These are phyloP conservation scores for Knipowitschia caucasica DNA, from an alignment of 2,797 vertebrate genomes.

Conservation along the genomic window DNA sequence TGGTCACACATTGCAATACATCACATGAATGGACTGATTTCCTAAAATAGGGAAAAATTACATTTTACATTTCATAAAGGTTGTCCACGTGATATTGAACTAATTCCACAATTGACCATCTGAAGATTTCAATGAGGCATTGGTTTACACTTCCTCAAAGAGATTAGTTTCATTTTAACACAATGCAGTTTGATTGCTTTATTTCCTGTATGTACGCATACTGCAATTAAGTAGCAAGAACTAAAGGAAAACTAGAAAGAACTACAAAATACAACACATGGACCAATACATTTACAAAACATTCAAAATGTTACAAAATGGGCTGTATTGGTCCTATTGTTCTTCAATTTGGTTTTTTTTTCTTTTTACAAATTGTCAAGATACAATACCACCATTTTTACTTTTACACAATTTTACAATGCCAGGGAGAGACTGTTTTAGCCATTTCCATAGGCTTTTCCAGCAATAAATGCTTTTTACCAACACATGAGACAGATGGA, in stretches of 20 bases:
- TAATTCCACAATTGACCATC: too few relatives aligned
- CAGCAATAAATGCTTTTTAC: slow-evolving; percentile 53
- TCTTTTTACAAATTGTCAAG: slow-evolving; percentile 86
- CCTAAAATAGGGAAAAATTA: too few relatives aligned
- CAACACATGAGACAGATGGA: slow-evolving; percentile 48
- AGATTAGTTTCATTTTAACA: neutral
- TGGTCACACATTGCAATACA: too few relatives aligned
- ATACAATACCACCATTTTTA: slow-evolving; percentile 72
- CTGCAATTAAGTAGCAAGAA: slow-evolving; percentile 91
- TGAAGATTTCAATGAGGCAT: neutral
- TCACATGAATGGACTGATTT: too few relatives aligned
- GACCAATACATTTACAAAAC: slow-evolving; percentile 99
- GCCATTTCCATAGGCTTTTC: slow-evolving; percentile 67
- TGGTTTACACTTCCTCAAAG: neutral
- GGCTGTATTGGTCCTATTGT: slow-evolving; percentile 94
- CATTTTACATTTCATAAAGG: too few relatives aligned
- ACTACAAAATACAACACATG: slow-evolving; percentile 96
- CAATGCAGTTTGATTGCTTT: slow-evolving; percentile 90
- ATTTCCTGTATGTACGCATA: slow-evolving; percentile 95
- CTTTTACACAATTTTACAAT: slow-evolving; percentile 85
- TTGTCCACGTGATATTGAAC: too few relatives aligned
- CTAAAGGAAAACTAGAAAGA: slow-evolving; percentile 93
- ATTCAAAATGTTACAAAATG: slow-evolving; percentile 97
- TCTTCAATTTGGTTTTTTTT: slow-evolving; percentile 89
- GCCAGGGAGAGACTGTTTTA: slow-evolving; percentile 76